Percentiles rank a stretch among this genome's conserved stretches.
phyloP scores from a whole-genome alignment of 2,888 invertebrate species.

The Synergus japonicus region DNA sequence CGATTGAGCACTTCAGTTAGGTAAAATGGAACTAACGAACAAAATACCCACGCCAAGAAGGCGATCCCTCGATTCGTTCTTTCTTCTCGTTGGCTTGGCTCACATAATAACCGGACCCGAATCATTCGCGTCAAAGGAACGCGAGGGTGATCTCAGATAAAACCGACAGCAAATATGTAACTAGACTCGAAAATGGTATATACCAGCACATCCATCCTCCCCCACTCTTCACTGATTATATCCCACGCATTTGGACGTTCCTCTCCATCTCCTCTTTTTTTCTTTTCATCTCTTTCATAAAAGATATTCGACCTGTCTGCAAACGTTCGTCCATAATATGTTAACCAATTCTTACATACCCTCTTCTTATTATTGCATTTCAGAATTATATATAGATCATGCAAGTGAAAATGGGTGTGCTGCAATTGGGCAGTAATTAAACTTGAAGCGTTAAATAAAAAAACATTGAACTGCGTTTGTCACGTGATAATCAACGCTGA shows the following conservation, averaged over 20 bases:
- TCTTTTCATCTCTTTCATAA: constrained; percentile 45
- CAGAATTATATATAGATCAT: not conserved
- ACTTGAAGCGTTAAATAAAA: constrained; percentile 58
- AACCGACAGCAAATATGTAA: constrained; percentile 64
- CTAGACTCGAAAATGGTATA: constrained; percentile 39
- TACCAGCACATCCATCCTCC: constrained; percentile 26
- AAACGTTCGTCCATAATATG: not conserved
- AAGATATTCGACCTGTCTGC: constrained; percentile 23
- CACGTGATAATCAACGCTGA: constrained; percentile 60
- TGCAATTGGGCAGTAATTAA: not conserved
- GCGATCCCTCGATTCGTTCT: constrained; percentile 50
- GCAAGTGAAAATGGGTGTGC: not conserved
- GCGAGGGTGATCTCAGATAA: constrained; percentile 66
- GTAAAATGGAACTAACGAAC: constrained; percentile 58
- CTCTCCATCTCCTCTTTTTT: constrained; percentile 49
- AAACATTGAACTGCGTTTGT: constrained; percentile 63
- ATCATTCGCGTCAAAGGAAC: constrained; percentile 61
- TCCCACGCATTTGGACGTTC: constrained; percentile 39
- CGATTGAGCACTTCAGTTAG: constrained; percentile 46
- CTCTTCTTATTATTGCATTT: not conserved
- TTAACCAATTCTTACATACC: not conserved
- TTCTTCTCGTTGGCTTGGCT: constrained; percentile 47
- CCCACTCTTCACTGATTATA: constrained; percentile 34
- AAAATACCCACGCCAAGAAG: constrained; percentile 57
- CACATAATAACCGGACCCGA: constrained; percentile 48